Evolutionary conservation across 2,113 vertebrate genomes (phyloP).

Genomic region (Hystrix brachyura): DNA sequence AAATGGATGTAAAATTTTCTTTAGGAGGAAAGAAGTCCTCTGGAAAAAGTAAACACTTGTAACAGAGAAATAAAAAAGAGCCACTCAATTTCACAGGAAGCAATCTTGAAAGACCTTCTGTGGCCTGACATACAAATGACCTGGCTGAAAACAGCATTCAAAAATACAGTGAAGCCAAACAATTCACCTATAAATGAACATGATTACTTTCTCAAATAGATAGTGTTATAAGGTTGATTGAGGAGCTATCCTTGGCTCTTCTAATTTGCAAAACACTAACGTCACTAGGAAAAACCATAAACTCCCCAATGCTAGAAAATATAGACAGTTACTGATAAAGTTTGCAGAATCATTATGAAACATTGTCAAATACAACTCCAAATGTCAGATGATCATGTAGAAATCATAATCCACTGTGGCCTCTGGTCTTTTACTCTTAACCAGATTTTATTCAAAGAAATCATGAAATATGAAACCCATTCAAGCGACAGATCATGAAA

Average conservation of each 20-base stretch:
- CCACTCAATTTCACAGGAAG: slow-evolving; percentile 24
- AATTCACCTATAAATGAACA: neutral
- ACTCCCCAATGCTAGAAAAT: neutral
- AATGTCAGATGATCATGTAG: neutral
- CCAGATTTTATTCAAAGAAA: slow-evolving; percentile 22
- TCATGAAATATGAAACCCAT: neutral
- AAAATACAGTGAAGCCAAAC: slow-evolving; percentile 29
- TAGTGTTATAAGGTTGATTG: neutral
- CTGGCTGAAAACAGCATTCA: neutral
- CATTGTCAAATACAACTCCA: neutral
- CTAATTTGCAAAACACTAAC: neutral
- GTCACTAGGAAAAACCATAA: neutral
- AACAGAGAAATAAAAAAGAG: slow-evolving; percentile 50
- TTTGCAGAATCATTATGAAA: neutral
- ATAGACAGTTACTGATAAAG: neutral
- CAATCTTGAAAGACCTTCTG: neutral
- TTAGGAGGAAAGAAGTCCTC: slow-evolving; percentile 36
- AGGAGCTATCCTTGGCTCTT: neutral
- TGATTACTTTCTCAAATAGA: neutral
- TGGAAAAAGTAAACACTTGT: slow-evolving; percentile 49
- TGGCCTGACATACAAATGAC: neutral
- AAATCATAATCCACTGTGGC: neutral
- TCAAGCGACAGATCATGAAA: neutral
- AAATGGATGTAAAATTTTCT: slow-evolving; percentile 53
- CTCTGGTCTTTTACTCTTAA: neutral